phyloP scores from a whole-genome alignment of 2,113 vertebrate genomes.

The Rhinolophus ferrumequinum region DNA sequence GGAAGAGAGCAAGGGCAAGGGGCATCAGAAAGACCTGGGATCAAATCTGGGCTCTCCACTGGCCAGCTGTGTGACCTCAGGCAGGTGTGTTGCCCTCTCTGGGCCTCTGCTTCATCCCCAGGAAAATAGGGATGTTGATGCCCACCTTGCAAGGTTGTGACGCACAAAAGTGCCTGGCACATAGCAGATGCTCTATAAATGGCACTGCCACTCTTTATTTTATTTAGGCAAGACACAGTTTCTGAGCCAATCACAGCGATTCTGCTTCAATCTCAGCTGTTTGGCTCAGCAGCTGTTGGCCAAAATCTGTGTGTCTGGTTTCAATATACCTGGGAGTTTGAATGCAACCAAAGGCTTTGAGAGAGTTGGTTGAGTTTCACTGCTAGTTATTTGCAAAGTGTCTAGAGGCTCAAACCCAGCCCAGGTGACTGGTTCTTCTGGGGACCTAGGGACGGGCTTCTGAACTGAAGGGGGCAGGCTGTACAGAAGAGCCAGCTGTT shows the following conservation, averaged over 20 bases:
- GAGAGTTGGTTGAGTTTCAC: background rate
- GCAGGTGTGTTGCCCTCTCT: background rate
- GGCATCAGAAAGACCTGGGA: background rate
- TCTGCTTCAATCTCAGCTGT: background rate
- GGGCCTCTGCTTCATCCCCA: background rate
- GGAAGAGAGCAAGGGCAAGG: accelerated
- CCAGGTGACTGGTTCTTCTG: background rate
- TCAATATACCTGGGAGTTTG: background rate
- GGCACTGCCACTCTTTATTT: background rate
- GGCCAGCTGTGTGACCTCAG: background rate
- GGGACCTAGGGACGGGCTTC: background rate
- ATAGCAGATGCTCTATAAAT: background rate
- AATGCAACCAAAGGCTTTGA: background rate
- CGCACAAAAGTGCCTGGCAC: background rate
- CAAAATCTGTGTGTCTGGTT: background rate
- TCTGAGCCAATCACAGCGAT: background rate
- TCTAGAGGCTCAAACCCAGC: background rate
- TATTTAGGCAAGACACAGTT: background rate
- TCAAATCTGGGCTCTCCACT: background rate
- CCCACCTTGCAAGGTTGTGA: background rate
- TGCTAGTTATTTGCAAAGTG: background rate
- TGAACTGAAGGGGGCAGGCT: background rate
- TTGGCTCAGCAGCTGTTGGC: background rate
- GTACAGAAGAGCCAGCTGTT: background rate
- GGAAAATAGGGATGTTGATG: background rate